Evolutionary conservation across 37 sponge, comb jelly and placozoan species (phyloP).

Genomic region (Spongilla lacustris): DNA sequence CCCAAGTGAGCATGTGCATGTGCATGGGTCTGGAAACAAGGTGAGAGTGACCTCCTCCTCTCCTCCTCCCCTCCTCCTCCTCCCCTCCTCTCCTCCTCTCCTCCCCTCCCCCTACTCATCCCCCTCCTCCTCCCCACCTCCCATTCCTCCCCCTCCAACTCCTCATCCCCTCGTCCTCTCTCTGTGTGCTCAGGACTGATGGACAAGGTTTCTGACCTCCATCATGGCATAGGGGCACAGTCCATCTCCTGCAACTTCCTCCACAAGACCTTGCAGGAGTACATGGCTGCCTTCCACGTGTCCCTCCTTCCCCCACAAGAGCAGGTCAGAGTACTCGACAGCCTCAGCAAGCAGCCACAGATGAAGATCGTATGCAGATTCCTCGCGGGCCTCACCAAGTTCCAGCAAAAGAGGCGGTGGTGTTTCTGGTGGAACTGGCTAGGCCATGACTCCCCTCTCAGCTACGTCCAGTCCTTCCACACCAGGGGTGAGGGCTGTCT

Average conservation of each 20-base stretch:
- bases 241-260: constrained; percentile 3
- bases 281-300: neutral
- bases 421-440: neutral
- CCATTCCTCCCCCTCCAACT: too few species aligned
- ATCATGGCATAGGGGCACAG: neutral
- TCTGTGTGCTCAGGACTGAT: neutral
- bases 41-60: too few species aligned
- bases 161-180: too few species aligned
- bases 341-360: neutral
- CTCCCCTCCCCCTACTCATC: too few species aligned
- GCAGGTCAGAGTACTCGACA: neutral
- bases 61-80: too few species aligned
- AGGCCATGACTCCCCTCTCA: neutral
- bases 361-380: neutral
- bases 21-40: too few species aligned
- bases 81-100: too few species aligned
- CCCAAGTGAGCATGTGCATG: too few species aligned
- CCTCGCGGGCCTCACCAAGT: neutral
- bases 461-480: neutral
- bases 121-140: too few species aligned
- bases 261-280: neutral
- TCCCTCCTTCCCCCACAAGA: neutral
- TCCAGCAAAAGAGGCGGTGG: neutral
- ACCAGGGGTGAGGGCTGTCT: neutral
- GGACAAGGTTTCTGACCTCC: neutral